These are phyloP conservation scores for Macrotus californicus DNA, from an alignment of 2,113 vertebrate species.

Conservation along the genomic window DNA sequence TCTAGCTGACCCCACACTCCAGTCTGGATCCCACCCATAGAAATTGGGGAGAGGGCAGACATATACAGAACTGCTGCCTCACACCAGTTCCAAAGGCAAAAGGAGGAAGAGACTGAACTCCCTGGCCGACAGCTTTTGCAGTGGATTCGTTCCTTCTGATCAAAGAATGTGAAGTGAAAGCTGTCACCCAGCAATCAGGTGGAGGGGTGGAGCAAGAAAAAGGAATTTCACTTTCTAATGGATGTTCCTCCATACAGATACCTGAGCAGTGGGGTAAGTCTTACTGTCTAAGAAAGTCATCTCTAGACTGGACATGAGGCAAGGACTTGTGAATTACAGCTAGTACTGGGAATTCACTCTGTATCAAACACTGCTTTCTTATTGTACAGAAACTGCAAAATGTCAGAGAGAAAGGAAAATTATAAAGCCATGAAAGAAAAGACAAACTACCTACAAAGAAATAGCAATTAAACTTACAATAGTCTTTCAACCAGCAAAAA, in stretches of 20 bases:
- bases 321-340: neutral
- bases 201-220: neutral
- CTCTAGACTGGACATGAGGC: neutral
- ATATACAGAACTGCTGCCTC: neutral
- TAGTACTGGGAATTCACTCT: neutral
- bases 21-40: neutral
- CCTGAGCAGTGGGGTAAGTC: neutral
- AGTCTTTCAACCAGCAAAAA: neutral
- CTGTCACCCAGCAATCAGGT: neutral
- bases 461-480: neutral
- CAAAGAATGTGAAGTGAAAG: neutral
- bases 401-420: neutral
- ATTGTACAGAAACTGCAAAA: neutral
- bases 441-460: neutral
- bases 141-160: neutral
- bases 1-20: neutral
- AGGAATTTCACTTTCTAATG: neutral
- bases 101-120: neutral
- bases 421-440: neutral
- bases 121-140: neutral
- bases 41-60: neutral
- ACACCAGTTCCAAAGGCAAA: neutral
- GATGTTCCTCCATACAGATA: neutral
- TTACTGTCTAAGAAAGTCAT: neutral
- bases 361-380: neutral